phyloP scores from a whole-genome alignment of 2,888 invertebrate genomes.

The Drosophila quinaria region DNA sequence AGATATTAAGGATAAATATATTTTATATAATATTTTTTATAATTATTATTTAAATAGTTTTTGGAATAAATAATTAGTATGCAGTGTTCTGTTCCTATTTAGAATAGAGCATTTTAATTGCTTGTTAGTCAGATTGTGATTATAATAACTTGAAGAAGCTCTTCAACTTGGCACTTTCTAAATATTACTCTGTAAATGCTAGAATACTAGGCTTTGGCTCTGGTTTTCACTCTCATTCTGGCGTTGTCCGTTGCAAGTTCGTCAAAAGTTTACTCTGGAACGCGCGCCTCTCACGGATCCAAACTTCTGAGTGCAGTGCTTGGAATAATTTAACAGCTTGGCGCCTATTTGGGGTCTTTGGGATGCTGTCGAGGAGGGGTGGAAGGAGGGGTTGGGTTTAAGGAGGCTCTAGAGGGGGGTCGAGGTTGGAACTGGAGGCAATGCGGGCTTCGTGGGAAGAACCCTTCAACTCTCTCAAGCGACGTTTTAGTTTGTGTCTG shows the following conservation, averaged over 20 bases:
- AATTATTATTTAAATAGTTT: background rate
- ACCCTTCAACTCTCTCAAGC: slow-evolving; percentile 33
- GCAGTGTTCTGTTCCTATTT: slow-evolving; percentile 1
- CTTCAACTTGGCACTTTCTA: slow-evolving; percentile 5
- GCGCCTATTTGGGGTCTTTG: slow-evolving; percentile 32
- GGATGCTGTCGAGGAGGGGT: no score
- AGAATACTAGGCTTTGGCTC: slow-evolving; percentile 6
- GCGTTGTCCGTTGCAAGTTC: slow-evolving; percentile 40
- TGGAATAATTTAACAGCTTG: slow-evolving; percentile 66
- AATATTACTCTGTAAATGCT: slow-evolving; percentile 6
- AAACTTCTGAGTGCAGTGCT: slow-evolving; percentile 59
- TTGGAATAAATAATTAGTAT: background rate
- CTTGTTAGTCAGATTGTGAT: slow-evolving; percentile 27
- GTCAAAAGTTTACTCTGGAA: slow-evolving; percentile 38
- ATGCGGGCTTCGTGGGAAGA: slow-evolving; percentile 33
- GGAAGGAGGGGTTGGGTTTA: background rate
- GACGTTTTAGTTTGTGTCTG: slow-evolving; percentile 46
- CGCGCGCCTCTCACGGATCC: slow-evolving; percentile 29
- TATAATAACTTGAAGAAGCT: slow-evolving; percentile 28
- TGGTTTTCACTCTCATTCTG: slow-evolving; percentile 10
- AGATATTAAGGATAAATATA: no score
- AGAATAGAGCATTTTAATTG: slow-evolving; percentile 44
- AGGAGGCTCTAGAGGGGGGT: background rate
- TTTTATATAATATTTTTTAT: no score
- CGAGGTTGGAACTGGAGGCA: background rate